phyloP scores from a whole-genome alignment of 1,140 invertebrate genomes.

The Halyomorpha halys region DNA sequence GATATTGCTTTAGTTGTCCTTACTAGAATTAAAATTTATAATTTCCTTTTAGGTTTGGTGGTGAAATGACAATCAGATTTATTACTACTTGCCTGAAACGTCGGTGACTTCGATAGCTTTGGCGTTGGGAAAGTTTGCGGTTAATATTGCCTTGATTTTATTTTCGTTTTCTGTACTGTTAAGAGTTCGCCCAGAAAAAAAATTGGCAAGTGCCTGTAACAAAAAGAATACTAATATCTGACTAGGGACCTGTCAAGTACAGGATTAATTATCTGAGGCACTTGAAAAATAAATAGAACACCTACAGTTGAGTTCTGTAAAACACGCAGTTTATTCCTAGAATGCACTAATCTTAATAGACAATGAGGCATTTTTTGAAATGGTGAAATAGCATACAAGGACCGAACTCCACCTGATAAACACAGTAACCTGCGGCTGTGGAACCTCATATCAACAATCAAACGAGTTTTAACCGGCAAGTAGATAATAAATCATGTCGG shows the following conservation, averaged over 20 bases:
- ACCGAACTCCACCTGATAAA: no score
- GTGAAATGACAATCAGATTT: no score
- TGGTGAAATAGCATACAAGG: background rate
- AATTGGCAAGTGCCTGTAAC: background rate
- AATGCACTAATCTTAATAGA: conserved; percentile 1
- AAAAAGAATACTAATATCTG: background rate
- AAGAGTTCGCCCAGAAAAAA: background rate
- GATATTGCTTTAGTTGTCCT: no score
- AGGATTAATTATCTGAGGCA: no score
- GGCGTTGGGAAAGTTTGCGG: conserved; percentile 25
- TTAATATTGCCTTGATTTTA: conserved; percentile 24
- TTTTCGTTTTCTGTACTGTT: conserved; percentile 18
- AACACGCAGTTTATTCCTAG: background rate
- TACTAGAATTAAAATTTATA: no score
- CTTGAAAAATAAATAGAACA: background rate
- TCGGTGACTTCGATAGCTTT: conserved; percentile 29
- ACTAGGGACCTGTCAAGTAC: no score
- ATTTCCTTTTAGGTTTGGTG: no score
- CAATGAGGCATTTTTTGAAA: conserved; percentile 4
- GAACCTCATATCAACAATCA: background rate
- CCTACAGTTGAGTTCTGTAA: background rate
- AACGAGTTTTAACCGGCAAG: background rate
- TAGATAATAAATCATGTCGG: background rate
- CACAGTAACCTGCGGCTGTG: background rate
- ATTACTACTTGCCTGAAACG: conserved; percentile 25